Percentiles rank a stretch among this genome's conserved stretches.
phyloP scores from a whole-genome alignment of 2,888 invertebrate genomes.

The Gisinianus flammeolus region DNA sequence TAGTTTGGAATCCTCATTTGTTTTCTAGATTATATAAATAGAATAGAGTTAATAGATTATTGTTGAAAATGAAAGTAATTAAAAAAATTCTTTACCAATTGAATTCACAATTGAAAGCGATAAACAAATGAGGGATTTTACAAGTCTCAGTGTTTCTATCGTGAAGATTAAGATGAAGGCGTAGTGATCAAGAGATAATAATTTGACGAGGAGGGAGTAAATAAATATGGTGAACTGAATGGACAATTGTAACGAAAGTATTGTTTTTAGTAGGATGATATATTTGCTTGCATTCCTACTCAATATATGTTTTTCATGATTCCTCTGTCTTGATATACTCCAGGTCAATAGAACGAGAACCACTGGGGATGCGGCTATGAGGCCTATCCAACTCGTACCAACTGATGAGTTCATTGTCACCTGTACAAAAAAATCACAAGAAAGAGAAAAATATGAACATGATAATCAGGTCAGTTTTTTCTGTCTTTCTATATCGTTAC shows the following conservation, averaged over 20 bases:
- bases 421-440: background rate
- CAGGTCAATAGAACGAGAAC: conserved; percentile 30
- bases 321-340: conserved; percentile 32
- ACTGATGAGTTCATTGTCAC: conserved; percentile 24
- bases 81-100: too few relatives aligned
- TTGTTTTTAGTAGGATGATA: conserved; percentile 18
- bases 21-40: too few relatives aligned
- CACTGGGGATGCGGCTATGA: conserved; percentile 32
- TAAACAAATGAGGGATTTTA: conserved; percentile 33
- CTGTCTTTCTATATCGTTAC: background rate
- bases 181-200: conserved; percentile 21
- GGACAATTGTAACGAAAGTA: conserved; percentile 21
- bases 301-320: conserved; percentile 27
- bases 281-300: conserved; percentile 34
- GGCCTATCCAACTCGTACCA: conserved; percentile 26
- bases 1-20: too few relatives aligned
- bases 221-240: conserved; percentile 34
- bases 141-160: conserved; percentile 20
- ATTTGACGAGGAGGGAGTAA: conserved; percentile 34
- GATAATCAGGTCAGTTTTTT: conserved; percentile 7
- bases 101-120: too few relatives aligned
- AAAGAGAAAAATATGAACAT: background rate
- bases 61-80: too few relatives aligned
- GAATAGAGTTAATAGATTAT: too few relatives aligned
- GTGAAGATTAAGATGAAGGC: conserved; percentile 19